Evolutionary conservation across 2,113 vertebrate species (phyloP).

Genomic region (Salvelinus alpinus): DNA sequence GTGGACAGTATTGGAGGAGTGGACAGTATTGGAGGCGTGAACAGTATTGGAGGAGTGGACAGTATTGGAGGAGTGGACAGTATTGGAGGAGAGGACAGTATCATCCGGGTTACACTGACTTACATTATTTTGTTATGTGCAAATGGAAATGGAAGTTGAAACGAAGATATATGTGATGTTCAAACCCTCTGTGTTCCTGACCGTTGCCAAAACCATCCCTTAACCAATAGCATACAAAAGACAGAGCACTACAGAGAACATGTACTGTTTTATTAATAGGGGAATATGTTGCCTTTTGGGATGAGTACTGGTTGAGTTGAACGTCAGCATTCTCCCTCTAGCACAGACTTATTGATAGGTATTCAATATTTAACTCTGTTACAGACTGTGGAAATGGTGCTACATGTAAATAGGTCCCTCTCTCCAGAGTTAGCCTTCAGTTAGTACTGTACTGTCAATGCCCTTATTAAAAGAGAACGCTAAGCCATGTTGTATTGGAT

Average conservation of each 20-base stretch:
- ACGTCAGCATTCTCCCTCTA: conserved; percentile 5
- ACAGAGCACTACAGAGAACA: background rate
- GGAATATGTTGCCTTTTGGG: conserved; percentile 4
- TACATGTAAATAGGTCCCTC: no score
- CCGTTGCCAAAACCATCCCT: conserved; percentile 63
- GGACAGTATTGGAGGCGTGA: background rate
- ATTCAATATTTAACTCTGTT: background rate
- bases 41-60: background rate
- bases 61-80: background rate
- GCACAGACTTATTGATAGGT: background rate
- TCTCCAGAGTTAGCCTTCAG: background rate
- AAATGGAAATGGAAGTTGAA: conserved; percentile 10
- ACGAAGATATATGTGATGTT: conserved; percentile 61
- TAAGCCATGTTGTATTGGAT: conserved; percentile 3
- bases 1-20: background rate
- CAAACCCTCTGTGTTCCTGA: conserved; percentile 49
- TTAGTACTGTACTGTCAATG: background rate
- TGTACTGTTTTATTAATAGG: background rate
- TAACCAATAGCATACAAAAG: conserved; percentile 17
- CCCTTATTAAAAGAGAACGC: background rate
- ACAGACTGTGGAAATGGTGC: no score
- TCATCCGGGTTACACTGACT: background rate
- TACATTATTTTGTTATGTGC: background rate
- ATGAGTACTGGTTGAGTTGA: conserved; percentile 6
- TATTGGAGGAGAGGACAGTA: background rate